phyloP scores from a whole-genome alignment of 2,888 invertebrate genomes.

The Ypsolopha sequella region DNA sequence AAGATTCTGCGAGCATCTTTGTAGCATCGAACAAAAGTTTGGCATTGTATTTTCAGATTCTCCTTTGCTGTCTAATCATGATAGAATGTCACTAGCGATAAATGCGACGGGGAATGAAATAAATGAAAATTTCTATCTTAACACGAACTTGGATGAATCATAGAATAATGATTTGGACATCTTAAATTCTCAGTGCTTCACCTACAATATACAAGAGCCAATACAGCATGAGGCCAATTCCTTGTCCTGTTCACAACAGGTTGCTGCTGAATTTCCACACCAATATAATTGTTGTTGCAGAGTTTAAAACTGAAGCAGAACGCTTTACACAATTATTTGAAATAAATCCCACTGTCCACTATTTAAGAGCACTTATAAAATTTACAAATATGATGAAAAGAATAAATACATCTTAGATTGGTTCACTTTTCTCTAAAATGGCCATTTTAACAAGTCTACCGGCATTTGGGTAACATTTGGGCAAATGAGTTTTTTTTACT shows the following conservation, averaged over 20 bases:
- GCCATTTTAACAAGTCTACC: too few relatives aligned
- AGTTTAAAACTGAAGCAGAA: constrained; percentile 7
- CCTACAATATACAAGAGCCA: constrained; percentile 10
- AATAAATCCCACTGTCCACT: constrained; percentile 7
- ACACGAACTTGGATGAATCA: constrained; percentile 9
- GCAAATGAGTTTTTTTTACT: too few relatives aligned
- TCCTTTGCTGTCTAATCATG: constrained; percentile 8
- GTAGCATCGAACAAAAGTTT: constrained; percentile 11
- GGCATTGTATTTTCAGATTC: constrained; percentile 6
- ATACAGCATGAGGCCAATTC: constrained; percentile 9
- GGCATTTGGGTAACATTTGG: too few relatives aligned
- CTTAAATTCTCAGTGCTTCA: constrained; percentile 9
- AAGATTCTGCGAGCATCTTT: constrained; percentile 11
- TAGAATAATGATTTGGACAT: constrained; percentile 9
- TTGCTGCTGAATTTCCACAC: constrained; percentile 6
- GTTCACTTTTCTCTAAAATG: too few relatives aligned
- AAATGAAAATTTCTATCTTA: constrained; percentile 9
- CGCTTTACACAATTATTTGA: constrained; percentile 1
- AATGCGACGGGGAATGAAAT: constrained; percentile 7
- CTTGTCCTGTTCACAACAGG: constrained; percentile 8
- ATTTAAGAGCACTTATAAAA: constrained; percentile 9
- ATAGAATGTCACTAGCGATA: constrained; percentile 10
- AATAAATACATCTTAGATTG: neutral
- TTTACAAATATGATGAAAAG: constrained; percentile 1
- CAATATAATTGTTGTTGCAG: constrained; percentile 9